phyloP scores from a whole-genome alignment of 35 echinoderm and acorn worm species.

The Holothuria glaberrima region DNA sequence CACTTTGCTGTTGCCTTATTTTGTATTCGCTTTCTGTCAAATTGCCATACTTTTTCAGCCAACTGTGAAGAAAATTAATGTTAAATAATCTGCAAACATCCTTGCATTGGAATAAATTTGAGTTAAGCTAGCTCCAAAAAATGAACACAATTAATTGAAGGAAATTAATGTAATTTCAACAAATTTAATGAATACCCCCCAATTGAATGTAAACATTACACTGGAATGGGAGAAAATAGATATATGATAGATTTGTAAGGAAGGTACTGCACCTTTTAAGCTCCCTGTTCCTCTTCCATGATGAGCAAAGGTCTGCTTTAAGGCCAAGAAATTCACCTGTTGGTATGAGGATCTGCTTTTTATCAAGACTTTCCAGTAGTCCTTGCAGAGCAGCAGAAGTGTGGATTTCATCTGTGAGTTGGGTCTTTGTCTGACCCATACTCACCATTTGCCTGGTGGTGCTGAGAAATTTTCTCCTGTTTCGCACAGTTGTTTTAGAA shows the following conservation, averaged over 20 bases:
- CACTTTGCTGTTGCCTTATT: constrained; percentile 11
- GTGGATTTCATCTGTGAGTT: not conserved
- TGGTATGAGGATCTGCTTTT: not conserved
- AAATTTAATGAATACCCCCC: too few relatives aligned
- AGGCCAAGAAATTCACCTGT: not conserved
- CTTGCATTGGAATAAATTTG: too few relatives aligned
- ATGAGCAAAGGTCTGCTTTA: constrained; percentile 33
- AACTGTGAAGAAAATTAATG: not conserved
- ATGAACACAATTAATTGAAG: too few relatives aligned
- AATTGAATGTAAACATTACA: not conserved
- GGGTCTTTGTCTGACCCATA: too few relatives aligned
- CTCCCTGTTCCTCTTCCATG: constrained; percentile 36
- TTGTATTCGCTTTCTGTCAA: constrained; percentile 26
- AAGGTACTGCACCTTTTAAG: constrained; percentile 14
- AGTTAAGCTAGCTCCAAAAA: too few relatives aligned
- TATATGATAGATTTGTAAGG: too few relatives aligned
- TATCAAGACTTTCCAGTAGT: not conserved
- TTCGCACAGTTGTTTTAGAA: not conserved
- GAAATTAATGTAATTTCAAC: too few relatives aligned
- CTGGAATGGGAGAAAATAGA: not conserved
- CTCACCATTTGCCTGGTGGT: too few relatives aligned
- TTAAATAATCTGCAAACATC: too few relatives aligned
- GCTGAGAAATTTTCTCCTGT: too few relatives aligned
- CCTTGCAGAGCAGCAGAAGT: not conserved
- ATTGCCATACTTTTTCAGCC: constrained; percentile 38